phyloP scores from a whole-genome alignment of 2,888 invertebrate genomes.

The Fragum whitleyi region DNA sequence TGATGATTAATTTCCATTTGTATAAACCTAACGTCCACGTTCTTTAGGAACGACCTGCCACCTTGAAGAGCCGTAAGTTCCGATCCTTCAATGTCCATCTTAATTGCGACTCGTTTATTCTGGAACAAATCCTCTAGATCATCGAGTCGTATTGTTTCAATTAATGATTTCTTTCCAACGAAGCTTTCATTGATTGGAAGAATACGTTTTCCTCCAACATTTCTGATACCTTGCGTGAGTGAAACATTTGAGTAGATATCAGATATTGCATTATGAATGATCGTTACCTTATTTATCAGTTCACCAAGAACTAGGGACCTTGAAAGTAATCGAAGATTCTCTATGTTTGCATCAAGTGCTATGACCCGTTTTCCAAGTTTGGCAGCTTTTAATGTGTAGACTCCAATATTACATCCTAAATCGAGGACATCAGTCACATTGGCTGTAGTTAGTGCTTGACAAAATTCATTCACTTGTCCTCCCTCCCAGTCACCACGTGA shows the following conservation, averaged over 20 bases:
- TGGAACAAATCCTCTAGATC: slow-evolving; percentile 62
- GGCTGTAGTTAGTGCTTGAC: not conserved
- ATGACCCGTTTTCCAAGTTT: slow-evolving; percentile 55
- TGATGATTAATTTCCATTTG: slow-evolving; percentile 61
- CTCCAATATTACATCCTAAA: slow-evolving; percentile 65
- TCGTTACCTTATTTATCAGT: slow-evolving; percentile 45
- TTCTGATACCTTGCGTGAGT: slow-evolving; percentile 18
- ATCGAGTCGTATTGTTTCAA: slow-evolving; percentile 45
- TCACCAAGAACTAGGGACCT: slow-evolving; percentile 50
- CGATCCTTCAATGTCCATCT: slow-evolving; percentile 63
- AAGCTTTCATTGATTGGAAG: not conserved
- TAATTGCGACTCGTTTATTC: slow-evolving; percentile 35
- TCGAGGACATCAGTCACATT: slow-evolving; percentile 43
- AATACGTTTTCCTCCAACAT: not conserved
- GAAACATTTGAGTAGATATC: slow-evolving; percentile 48
- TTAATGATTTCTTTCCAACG: not conserved
- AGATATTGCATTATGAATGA: slow-evolving; percentile 66
- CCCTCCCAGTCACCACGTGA: not conserved
- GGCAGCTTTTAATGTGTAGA: slow-evolving; percentile 54
- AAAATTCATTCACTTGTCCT: not conserved
- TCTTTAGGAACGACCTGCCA: slow-evolving; percentile 60
- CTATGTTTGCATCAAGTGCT: slow-evolving; percentile 50
- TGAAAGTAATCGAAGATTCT: slow-evolving; percentile 48
- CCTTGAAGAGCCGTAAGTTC: slow-evolving; percentile 65
- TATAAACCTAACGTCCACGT: slow-evolving; percentile 63